Conservation (phyloP, 2,888 invertebrate genomes). For the Hirtodrosophila trivittata region DNA sequence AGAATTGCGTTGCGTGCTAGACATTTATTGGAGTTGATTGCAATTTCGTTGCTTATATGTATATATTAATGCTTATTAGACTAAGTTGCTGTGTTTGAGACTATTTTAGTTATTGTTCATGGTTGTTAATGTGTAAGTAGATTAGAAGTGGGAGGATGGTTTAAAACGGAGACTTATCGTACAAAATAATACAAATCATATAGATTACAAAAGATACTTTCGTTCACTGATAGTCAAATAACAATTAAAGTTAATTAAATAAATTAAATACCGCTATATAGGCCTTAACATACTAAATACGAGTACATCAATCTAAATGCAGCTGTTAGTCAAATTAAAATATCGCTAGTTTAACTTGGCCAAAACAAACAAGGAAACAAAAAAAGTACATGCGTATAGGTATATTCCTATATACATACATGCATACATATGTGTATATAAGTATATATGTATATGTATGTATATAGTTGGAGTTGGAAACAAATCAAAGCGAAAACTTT, state of each 20-base stretch:
- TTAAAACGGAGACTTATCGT: constrained; percentile 28
- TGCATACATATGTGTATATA: no score
- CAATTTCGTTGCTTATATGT: constrained; percentile 12
- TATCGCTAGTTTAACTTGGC: constrained; percentile 17
- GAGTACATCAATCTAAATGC: constrained; percentile 38
- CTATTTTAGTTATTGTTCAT: constrained; percentile 42
- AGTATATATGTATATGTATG: no score
- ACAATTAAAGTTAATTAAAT: constrained; percentile 73
- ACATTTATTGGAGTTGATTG: constrained; percentile 18
- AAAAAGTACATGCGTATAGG: constrained; percentile 8
- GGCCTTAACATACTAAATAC: constrained; percentile 56
- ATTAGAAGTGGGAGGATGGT: constrained; percentile 13
- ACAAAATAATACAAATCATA: constrained; percentile 69
- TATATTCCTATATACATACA: no score
- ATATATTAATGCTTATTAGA: constrained; percentile 26
- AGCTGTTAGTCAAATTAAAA: constrained; percentile 38
- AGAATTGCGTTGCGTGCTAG: no score
- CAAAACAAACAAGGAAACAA: constrained; percentile 23
- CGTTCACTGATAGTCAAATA: constrained; percentile 54
- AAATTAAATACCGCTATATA: constrained; percentile 70
- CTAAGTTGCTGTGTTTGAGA: constrained; percentile 8
- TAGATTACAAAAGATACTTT: constrained; percentile 45
- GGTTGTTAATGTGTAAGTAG: constrained; percentile 10
- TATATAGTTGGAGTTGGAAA: no score
- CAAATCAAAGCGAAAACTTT: no score